Evolutionary conservation across 37 sponge, comb jelly and placozoan genomes (phyloP).

Genomic region (Cladorhizidae sp.): DNA sequence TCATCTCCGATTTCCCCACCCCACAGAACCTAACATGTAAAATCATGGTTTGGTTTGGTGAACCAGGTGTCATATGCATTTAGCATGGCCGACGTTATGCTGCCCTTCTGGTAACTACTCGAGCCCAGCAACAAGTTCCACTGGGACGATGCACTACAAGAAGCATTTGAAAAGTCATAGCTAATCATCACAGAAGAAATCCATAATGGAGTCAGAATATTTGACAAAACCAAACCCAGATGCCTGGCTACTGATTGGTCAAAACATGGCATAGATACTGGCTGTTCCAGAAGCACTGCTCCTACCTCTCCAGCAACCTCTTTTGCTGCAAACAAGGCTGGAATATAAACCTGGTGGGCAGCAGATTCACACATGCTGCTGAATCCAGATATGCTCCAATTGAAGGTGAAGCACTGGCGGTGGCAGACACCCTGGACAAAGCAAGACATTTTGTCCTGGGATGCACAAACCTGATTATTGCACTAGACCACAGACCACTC

Average conservation of each 20-base stretch:
- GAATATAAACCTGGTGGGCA: conserved; percentile 46
- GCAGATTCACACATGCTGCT: conserved; percentile 43
- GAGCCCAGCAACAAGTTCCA: conserved; percentile 36
- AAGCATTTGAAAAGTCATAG: conserved; percentile 44
- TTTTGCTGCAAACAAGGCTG: conserved; percentile 45
- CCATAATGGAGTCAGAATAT: conserved; percentile 29
- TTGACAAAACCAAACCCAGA: conserved; percentile 50
- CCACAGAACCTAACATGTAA: conserved; percentile 34
- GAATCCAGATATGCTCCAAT: conserved; percentile 46
- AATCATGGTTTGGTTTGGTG: conserved; percentile 55
- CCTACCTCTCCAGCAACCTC: conserved; percentile 19
- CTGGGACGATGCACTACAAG: conserved; percentile 42
- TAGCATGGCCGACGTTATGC: conserved; percentile 50
- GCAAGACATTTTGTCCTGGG: conserved; percentile 46
- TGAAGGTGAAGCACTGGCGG: conserved; percentile 55
- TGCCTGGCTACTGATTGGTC: conserved; percentile 49
- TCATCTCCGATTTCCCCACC: conserved; percentile 33
- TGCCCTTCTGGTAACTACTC: conserved; percentile 48
- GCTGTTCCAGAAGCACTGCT: conserved; percentile 43
- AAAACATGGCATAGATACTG: conserved; percentile 40
- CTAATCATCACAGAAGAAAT: conserved; percentile 34
- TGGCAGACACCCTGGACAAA: conserved; percentile 49
- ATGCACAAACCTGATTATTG: conserved; percentile 36
- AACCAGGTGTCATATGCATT: conserved; percentile 54
- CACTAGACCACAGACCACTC: conserved; percentile 43